A percentile compares a stretch with the other conserved stretches of the same genome.
Evolutionary conservation across 2,888 invertebrate genomes (phyloP).

Genomic region (Cerceris rybyensis): DNA sequence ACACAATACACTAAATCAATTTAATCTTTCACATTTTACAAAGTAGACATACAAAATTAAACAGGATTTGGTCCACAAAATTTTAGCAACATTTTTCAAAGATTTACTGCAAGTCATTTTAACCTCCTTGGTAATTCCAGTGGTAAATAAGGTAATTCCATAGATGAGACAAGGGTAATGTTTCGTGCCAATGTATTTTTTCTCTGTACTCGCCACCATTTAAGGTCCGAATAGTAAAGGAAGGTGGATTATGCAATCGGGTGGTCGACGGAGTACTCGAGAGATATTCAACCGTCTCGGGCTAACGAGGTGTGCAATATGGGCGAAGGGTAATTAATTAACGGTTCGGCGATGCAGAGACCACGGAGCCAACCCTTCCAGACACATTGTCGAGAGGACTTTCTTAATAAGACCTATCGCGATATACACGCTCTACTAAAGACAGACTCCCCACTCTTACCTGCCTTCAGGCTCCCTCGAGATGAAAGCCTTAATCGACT

Average conservation of each 20-base stretch:
- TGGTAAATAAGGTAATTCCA: constrained; percentile 4
- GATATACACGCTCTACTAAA: constrained; percentile 5
- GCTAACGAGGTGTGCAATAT: constrained; percentile 73
- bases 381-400: constrained; percentile 20
- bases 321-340: constrained; percentile 70
- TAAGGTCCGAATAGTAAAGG: constrained; percentile 31
- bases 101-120: no score
- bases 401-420: constrained; percentile 43
- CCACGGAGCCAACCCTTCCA: constrained; percentile 17
- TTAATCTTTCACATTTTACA: no score
- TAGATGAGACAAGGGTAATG: constrained; percentile 15
- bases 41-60: no score
- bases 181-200: constrained; percentile 22
- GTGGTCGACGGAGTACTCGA: constrained; percentile 27
- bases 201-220: constrained; percentile 40
- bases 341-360: constrained; percentile 38
- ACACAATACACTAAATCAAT: no score
- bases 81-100: no score
- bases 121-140: no score
- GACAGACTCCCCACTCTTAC: neutral
- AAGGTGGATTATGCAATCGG: constrained; percentile 53
- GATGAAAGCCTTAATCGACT: constrained; percentile 28
- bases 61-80: no score
- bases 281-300: constrained; percentile 29
- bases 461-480: constrained; percentile 1